Percentiles rank a stretch among this genome's conserved stretches.
phyloP scores from a whole-genome alignment of 2,113 vertebrate genomes.

The Trematomus loennbergii region DNA sequence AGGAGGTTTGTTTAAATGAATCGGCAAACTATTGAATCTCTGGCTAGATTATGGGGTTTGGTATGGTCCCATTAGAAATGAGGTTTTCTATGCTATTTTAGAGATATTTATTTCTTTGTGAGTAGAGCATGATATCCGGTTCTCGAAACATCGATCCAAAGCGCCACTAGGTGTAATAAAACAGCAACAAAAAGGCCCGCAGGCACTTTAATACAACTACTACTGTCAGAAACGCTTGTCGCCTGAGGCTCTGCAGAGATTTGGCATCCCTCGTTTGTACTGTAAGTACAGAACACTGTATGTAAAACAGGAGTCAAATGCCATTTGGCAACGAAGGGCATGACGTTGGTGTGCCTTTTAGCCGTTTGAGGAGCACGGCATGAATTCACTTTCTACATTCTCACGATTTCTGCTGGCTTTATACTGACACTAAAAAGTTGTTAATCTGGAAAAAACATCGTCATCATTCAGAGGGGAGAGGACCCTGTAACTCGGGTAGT shows the following conservation, averaged over 20 bases:
- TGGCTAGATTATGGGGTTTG: too few species aligned
- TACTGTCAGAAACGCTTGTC: not conserved
- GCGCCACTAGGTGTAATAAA: not conserved
- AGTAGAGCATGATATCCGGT: too few species aligned
- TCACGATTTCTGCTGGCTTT: not conserved
- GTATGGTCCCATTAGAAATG: too few species aligned
- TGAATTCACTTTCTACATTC: not conserved
- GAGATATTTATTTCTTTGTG: too few species aligned
- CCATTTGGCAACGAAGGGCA: slow-evolving; percentile 2
- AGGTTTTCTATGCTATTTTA: too few species aligned
- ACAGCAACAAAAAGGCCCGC: too few species aligned
- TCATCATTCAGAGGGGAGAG: not conserved
- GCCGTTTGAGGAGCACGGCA: not conserved
- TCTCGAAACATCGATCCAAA: not conserved
- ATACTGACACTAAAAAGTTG: not conserved
- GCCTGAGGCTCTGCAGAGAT: not conserved
- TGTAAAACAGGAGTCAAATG: slow-evolving; percentile 39
- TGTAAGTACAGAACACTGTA: not conserved
- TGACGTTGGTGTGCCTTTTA: not conserved
- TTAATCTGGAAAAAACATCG: not conserved
- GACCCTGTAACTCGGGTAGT: not conserved
- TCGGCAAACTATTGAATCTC: too few species aligned
- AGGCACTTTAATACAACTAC: not conserved
- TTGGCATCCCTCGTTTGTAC: not conserved
- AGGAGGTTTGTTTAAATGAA: too few species aligned